These are phyloP conservation scores for Bombus vancouverensis DNA, from an alignment of 1,140 invertebrate genomes.

Conservation along the genomic window DNA sequence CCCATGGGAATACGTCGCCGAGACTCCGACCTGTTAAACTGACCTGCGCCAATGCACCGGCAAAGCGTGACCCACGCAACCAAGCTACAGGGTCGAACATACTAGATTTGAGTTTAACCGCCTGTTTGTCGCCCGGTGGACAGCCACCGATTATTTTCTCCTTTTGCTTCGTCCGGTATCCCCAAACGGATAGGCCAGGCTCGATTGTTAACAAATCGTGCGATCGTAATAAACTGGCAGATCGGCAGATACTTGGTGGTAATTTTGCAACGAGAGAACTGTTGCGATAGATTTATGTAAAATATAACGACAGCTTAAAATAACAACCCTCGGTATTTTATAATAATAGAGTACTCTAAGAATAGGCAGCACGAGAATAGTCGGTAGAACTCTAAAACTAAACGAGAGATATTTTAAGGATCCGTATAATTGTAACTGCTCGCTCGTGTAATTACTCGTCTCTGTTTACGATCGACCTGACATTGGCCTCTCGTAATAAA, in stretches of 20 bases:
- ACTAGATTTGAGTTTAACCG: constrained; percentile 4
- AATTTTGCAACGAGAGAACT: background rate
- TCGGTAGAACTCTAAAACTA: background rate
- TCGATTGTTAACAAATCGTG: constrained; percentile 27
- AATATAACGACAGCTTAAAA: background rate
- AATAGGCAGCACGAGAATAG: no score
- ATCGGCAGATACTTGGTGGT: background rate
- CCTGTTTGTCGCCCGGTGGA: background rate
- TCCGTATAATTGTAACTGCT: background rate
- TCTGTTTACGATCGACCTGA: constrained; percentile 12
- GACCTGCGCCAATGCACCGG: constrained; percentile 61
- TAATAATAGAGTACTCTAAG: background rate
- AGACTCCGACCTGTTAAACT: constrained; percentile 64
- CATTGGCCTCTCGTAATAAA: background rate
- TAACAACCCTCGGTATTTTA: background rate
- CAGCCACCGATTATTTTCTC: background rate
- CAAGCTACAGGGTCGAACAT: background rate
- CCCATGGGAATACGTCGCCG: constrained; percentile 63
- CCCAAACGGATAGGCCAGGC: background rate
- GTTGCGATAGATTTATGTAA: background rate
- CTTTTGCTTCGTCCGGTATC: background rate
- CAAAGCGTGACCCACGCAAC: constrained; percentile 56
- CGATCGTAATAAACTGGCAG: background rate
- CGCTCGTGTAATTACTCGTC: background rate
- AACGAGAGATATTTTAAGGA: background rate